A percentile compares a stretch with the other conserved stretches of the same genome.
Evolutionary conservation across 2,113 vertebrate genomes (phyloP).

Genomic region (Beaufortia kweichowensis): DNA sequence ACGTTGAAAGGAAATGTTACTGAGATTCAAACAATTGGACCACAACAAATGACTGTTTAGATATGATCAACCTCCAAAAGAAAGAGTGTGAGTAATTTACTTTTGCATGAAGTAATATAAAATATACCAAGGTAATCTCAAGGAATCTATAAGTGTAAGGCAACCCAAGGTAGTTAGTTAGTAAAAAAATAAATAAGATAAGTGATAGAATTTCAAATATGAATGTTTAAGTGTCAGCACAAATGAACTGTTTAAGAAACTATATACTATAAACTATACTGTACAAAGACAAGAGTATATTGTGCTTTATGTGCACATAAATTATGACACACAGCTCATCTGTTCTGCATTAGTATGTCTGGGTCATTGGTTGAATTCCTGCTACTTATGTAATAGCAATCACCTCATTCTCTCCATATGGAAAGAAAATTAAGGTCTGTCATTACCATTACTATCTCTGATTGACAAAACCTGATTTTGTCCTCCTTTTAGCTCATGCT

Average conservation of each 20-base stretch:
- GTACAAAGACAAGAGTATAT: not conserved
- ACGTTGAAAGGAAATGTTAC: no score
- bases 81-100: no score
- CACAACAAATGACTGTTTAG: no score
- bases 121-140: not conserved
- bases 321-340: slow-evolving; percentile 32
- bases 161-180: not conserved
- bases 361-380: slow-evolving; percentile 34
- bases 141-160: not conserved
- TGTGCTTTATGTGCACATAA: not conserved
- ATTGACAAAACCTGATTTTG: not conserved
- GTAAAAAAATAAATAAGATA: no score
- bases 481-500: not conserved
- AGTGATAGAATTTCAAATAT: no score
- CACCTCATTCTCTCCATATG: slow-evolving; percentile 20
- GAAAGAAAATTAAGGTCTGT: slow-evolving; percentile 29
- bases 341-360: slow-evolving; percentile 25
- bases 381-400: slow-evolving; percentile 38
- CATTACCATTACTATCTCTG: slow-evolving; percentile 3
- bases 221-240: not conserved
- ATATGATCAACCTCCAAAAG: no score
- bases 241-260: no score
- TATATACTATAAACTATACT: no score
- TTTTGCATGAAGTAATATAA: no score
- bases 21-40: no score